These are phyloP conservation scores for Drosophila demipolita DNA, from an alignment of 2,888 invertebrate species.

Conservation along the genomic window DNA sequence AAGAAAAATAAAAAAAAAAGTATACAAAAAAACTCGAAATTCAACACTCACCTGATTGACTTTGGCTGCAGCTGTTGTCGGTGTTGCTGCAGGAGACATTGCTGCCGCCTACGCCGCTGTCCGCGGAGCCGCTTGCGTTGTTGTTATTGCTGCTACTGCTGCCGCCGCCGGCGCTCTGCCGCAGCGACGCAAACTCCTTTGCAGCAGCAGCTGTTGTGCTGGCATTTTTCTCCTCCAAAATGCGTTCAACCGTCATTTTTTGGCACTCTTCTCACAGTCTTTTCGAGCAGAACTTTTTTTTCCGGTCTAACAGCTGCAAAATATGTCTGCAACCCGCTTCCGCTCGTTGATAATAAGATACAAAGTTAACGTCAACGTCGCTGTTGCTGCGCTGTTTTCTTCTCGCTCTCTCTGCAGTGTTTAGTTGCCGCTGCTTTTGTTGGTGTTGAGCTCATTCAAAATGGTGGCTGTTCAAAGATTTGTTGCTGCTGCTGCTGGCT, in stretches of 20 bases:
- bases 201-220: constrained; percentile 57
- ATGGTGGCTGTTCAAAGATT: constrained; percentile 72
- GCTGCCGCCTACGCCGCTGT: constrained; percentile 72
- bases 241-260: constrained; percentile 88
- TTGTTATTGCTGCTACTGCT: constrained; percentile 45
- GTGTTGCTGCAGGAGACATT: constrained; percentile 73
- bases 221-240: constrained; percentile 86
- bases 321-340: constrained; percentile 30
- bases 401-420: constrained; percentile 55
- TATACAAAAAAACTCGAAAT: constrained; percentile 44
- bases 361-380: constrained; percentile 60
- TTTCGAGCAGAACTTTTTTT: constrained; percentile 55
- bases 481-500: constrained; percentile 55
- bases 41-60: constrained; percentile 79
- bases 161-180: constrained; percentile 38
- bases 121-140: constrained; percentile 67
- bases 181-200: constrained; percentile 49
- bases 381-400: constrained; percentile 47
- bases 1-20: constrained; percentile 16
- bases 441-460: constrained; percentile 73
- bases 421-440: constrained; percentile 36
- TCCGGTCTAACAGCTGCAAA: constrained; percentile 67
- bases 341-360: constrained; percentile 60
- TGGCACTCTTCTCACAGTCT: constrained; percentile 53
- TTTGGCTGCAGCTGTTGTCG: constrained; percentile 80